Evolutionary conservation across 30 jellyfish, hydroid and myxozoan genomes (phyloP).

Genomic region (Pelagia noctiluca): DNA sequence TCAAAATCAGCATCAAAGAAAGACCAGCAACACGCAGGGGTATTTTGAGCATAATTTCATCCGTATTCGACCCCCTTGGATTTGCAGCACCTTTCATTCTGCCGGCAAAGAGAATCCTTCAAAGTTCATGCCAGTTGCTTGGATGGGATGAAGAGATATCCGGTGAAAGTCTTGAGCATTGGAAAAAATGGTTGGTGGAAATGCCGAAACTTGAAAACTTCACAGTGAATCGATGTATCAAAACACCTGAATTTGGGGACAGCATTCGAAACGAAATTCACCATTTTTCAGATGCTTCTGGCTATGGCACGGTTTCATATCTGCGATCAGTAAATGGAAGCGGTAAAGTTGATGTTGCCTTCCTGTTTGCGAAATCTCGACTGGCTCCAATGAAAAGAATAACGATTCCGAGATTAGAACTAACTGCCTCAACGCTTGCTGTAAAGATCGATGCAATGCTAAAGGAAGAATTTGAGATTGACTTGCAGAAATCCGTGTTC

Average conservation of each 20-base stretch:
- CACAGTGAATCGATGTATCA: slow-evolving; percentile 24
- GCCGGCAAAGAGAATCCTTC: slow-evolving; percentile 54
- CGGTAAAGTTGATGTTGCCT: slow-evolving; percentile 39
- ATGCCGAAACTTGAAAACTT: slow-evolving; percentile 36
- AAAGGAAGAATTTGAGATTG: slow-evolving; percentile 51
- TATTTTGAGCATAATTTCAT: slow-evolving; percentile 33
- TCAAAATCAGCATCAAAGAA: slow-evolving; percentile 25
- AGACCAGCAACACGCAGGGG: slow-evolving; percentile 51
- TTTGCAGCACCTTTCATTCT: slow-evolving; percentile 56
- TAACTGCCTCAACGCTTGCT: slow-evolving; percentile 71
- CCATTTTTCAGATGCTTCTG: slow-evolving; percentile 61
- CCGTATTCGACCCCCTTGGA: slow-evolving; percentile 70
- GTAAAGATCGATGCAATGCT: slow-evolving; percentile 46
- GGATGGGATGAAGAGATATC: slow-evolving; percentile 54
- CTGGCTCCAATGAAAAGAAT: slow-evolving; percentile 60
- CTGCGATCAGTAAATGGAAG: slow-evolving; percentile 26
- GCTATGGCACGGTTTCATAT: slow-evolving; percentile 68
- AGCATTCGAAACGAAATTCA: slow-evolving; percentile 28
- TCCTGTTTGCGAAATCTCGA: slow-evolving; percentile 52
- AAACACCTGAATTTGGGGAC: slow-evolving; percentile 28
- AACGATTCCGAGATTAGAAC: slow-evolving; percentile 68
- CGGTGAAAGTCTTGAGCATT: slow-evolving; percentile 19
- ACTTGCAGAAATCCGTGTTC: slow-evolving; percentile 8
- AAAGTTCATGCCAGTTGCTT: slow-evolving; percentile 14
- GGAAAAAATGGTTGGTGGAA: slow-evolving; percentile 37